A percentile compares a stretch with the other conserved stretches of the same genome.
phyloP scores from a whole-genome alignment of 2,888 invertebrate genomes.

The Agelastica alni region DNA sequence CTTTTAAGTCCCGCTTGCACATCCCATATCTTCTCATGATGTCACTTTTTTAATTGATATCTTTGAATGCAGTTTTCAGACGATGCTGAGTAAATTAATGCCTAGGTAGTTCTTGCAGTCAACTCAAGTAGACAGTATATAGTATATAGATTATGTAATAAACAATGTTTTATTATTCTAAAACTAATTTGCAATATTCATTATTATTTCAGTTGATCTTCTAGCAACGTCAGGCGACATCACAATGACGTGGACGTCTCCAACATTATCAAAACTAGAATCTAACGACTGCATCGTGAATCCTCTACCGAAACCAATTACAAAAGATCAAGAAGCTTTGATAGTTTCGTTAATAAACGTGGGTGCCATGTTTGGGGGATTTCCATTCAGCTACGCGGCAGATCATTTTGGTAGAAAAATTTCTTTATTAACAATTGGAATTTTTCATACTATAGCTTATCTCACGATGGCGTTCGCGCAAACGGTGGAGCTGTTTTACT shows the following conservation, averaged over 20 bases:
- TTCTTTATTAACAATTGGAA: conserved; percentile 62
- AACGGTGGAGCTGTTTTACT: conserved; percentile 44
- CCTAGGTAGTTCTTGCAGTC: too few relatives aligned
- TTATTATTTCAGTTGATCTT: conserved; percentile 42
- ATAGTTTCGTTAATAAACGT: conserved; percentile 57
- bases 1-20: too few relatives aligned
- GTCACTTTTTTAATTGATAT: too few relatives aligned
- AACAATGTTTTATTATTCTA: too few relatives aligned
- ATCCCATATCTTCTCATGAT: too few relatives aligned
- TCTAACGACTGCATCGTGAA: conserved; percentile 42
- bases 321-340: conserved; percentile 56
- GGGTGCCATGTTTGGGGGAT: conserved; percentile 65
- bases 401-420: conserved; percentile 70
- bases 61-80: too few relatives aligned
- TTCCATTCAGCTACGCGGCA: conserved; percentile 67
- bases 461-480: conserved; percentile 38
- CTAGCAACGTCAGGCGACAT: conserved; percentile 42
- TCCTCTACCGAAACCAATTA: conserved; percentile 49
- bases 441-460: conserved; percentile 42
- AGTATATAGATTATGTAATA: too few relatives aligned
- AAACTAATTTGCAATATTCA: too few relatives aligned
- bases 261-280: conserved; percentile 39
- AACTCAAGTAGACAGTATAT: too few relatives aligned
- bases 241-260: conserved; percentile 42
- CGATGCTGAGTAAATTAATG: too few relatives aligned